Conservation (phyloP, 2,888 invertebrate species). For the Digitonthophagus gazella region DNA sequence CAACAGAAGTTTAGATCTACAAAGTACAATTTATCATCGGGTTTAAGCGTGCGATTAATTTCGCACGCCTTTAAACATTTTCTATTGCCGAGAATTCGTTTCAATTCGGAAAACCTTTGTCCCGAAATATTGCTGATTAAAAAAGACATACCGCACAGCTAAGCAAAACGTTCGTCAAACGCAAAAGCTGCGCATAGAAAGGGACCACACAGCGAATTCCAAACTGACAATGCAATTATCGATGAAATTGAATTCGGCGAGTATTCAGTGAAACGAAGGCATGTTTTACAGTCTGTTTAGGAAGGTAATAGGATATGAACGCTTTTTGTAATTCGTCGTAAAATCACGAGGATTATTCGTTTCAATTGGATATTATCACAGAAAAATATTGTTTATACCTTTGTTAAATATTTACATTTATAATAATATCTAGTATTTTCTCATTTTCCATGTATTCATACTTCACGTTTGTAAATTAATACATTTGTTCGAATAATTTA, state of each 20-base stretch:
- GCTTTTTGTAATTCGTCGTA: background rate
- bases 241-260: slow-evolving; percentile 33
- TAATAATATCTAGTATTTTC: too few relatives aligned
- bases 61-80: background rate
- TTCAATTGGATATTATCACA: too few relatives aligned
- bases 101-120: background rate
- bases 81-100: background rate
- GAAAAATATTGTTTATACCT: too few relatives aligned
- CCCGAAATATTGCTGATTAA: background rate
- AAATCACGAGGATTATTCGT: background rate
- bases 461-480: too few relatives aligned
- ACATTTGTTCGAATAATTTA: too few relatives aligned
- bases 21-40: background rate
- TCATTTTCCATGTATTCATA: too few relatives aligned
- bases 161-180: background rate
- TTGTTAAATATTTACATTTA: too few relatives aligned
- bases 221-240: slow-evolving; percentile 33
- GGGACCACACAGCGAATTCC: slow-evolving; percentile 25
- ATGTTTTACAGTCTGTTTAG: background rate
- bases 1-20: background rate
- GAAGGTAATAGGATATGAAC: background rate
- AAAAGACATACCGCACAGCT: background rate
- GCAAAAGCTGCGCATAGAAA: background rate
- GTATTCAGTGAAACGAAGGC: slow-evolving; percentile 15
- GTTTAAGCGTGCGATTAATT: background rate